Percentiles rank a stretch among this genome's conserved stretches.
phyloP scores from a whole-genome alignment of 2,888 invertebrate species.

The Scaptomyza polygonia region DNA sequence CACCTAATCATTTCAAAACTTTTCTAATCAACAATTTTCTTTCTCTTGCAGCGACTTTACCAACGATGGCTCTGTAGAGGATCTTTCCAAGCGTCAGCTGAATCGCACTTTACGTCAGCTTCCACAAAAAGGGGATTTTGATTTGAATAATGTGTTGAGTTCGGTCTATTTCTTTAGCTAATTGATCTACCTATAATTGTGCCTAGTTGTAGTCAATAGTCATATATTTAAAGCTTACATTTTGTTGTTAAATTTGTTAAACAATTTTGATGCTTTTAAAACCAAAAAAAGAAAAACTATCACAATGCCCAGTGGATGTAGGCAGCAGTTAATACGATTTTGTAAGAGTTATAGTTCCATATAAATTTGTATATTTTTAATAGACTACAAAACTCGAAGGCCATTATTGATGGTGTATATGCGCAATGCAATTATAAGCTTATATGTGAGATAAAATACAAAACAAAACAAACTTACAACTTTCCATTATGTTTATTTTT shows the following conservation, averaged over 20 bases:
- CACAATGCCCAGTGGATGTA: constrained; percentile 7
- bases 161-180: constrained; percentile 96
- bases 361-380: constrained; percentile 12
- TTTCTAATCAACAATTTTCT: neutral
- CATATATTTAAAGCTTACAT: constrained; percentile 36
- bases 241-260: constrained; percentile 57
- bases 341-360: constrained; percentile 38
- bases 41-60: constrained; percentile 84
- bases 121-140: constrained; percentile 91
- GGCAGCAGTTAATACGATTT: constrained; percentile 63
- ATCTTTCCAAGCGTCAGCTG: constrained; percentile 87
- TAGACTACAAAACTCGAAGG: neutral
- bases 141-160: constrained; percentile 89
- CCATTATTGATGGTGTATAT: constrained; percentile 10
- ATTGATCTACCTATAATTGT: constrained; percentile 33
- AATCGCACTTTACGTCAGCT: constrained; percentile 87
- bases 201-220: constrained; percentile 58
- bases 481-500: neutral
- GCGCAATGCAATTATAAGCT: constrained; percentile 6
- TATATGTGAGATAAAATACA: constrained; percentile 14
- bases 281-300: constrained; percentile 62
- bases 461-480: neutral
- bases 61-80: constrained; percentile 85
- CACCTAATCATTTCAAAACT: accelerated
- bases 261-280: constrained; percentile 53